Base-by-base conservation (phyloP, 2,797 vertebrate species). In the Notoglanidium macrostoma region DNA sequence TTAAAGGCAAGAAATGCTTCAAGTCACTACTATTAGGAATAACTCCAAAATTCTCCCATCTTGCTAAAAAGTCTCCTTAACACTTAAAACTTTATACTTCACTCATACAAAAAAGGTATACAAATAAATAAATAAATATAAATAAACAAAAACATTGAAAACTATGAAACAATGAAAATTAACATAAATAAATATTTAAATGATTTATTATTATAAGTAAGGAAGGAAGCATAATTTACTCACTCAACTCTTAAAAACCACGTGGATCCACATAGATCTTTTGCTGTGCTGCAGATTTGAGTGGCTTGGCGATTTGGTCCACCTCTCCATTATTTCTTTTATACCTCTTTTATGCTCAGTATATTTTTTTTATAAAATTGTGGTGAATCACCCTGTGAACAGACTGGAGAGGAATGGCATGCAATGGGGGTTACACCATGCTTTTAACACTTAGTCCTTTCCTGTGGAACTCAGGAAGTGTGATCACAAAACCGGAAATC, bases 381-480 rank as follows among this genome's bases (percentile, higher is more conserved):
- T 44, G 32, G 19, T 26, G 23, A 74, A 57, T 55, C 14, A 55
- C 68, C 35, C 9, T 57, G 32, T 73, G 54, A 84, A 57, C 21
- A n/a, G 23, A 2, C 68, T 73, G 23, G 12, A 29, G 40, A 65
- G 59, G 14, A 81, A 81, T 46, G 23, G 59, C 59, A 81, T 63
- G 59, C 79, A 65, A 29, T 46, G 68, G 68, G 14, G 68, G 19
- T 40, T 10, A 72, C 68, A n/a, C 35, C 17, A 57, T 15, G 68
- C 32, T 73, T 84, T 72, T 73, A 84, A 73, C 61, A 51, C 17
- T 78, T 1, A 10, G 57, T 59, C 68, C 32, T 84, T 84, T 84
- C 83, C 83, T 84, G 83, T 84, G 54, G 83, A 84, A 59, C 83
- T 84, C 54, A 84, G 83, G 83, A 84, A 84, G 68, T 84, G 32